Evolutionary conservation across 1,140 invertebrate genomes (phyloP), one percentile per base, ranked within the genome.

Genomic region (Dendroctonus valens): DNA sequence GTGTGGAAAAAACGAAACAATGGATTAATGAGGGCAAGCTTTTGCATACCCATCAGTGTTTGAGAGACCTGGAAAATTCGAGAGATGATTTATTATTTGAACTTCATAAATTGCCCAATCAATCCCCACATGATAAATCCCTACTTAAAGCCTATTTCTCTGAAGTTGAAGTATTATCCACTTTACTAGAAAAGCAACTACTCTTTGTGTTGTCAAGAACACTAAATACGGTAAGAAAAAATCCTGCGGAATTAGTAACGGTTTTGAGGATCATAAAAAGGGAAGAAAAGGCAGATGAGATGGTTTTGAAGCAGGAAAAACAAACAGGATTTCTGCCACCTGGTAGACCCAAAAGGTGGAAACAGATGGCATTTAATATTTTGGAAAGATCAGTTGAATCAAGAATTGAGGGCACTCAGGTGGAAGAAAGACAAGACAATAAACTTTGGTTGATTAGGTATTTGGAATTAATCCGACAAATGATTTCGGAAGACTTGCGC

Each of bases 21-120:
- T 91, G 92, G 82, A 98, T 99, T 65, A 90, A 89, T 69, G 96
- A 99, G 71, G 95, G 96, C 54, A 97, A 98, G 80, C 80, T 99
- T 8, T 79, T 99, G 0, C 90, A 95, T 79, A 95, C 97, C 8
- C 96, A 98, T 82, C 78, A 84, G 83, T 95, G 92, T 76, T 81
- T 99, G 37, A 91, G 93, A 75, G 96, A 99, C 79, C 83, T 99
- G 66, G 97, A 99, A 81, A 95, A 93, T 77, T 97, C 96, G 0
- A 82, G 97, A 65, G 96, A 99, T 81, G 96, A 98, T 81, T 81
- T 99, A 4, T 78, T 99, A 6, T 96, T 91, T 79, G 97, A 99
- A 77, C 81, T 99, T 8, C 93, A 98, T 76, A 96, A 96, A 76
- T 82, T 98, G 66, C 92, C 94, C 0, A 93, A 95, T 78, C 91